phyloP scores from a whole-genome alignment of 2,888 invertebrate species.

The Sthenelais limicola region DNA sequence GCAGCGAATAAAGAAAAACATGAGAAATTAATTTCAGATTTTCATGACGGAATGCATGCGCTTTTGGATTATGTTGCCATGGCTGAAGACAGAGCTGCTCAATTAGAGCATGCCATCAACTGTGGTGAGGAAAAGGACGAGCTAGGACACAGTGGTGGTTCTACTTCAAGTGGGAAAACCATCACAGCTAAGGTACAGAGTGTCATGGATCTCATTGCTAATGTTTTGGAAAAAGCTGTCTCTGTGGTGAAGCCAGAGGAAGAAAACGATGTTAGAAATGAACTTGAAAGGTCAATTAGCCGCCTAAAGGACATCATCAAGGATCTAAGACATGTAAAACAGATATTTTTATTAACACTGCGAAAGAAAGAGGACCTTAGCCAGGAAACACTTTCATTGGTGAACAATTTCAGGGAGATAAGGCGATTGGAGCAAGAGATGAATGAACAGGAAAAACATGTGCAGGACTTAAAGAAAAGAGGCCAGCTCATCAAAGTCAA shows the following conservation, averaged over 20 bases:
- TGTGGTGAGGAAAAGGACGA: slow-evolving; percentile 28
- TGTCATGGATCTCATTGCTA: background rate
- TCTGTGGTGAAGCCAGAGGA: background rate
- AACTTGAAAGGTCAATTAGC: slow-evolving; percentile 10
- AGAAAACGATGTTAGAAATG: slow-evolving; percentile 6
- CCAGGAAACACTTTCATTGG: slow-evolving; percentile 25
- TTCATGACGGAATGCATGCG: slow-evolving; percentile 24
- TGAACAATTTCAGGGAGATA: slow-evolving; percentile 29
- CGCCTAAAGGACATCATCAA: slow-evolving; percentile 14
- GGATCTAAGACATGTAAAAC: slow-evolving; percentile 23
- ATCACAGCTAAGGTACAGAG: slow-evolving; percentile 21
- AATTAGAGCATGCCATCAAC: slow-evolving; percentile 1
- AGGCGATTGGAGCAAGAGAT: slow-evolving; percentile 29
- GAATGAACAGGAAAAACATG: slow-evolving; percentile 15
- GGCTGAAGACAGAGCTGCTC: background rate
- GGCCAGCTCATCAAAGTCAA: slow-evolving; percentile 11
- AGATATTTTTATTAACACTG: slow-evolving; percentile 12
- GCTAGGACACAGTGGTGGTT: slow-evolving; percentile 1
- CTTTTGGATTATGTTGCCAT: slow-evolving; percentile 5
- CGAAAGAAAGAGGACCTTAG: slow-evolving; percentile 13
- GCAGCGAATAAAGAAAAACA: slow-evolving; percentile 7
- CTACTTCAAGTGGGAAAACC: slow-evolving; percentile 17
- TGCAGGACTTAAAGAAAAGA: slow-evolving; percentile 1
- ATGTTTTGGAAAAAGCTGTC: slow-evolving; percentile 19
- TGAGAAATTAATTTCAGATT: slow-evolving; percentile 8